Evolutionary conservation across 2,888 invertebrate species (phyloP).

Genomic region (Gasteruption jaculator): DNA sequence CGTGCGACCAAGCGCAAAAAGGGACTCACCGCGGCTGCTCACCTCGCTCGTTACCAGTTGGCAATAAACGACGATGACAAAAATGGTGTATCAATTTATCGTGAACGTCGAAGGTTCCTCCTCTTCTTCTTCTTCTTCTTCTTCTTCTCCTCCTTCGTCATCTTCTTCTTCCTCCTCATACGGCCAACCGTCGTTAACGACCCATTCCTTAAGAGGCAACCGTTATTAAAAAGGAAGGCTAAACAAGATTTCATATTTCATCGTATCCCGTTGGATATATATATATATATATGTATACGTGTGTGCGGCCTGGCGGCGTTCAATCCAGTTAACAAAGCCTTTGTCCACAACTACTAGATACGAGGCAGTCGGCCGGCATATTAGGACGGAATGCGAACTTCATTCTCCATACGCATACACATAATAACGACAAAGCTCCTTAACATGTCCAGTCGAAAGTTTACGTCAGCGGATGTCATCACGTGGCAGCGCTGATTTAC

Average conservation of each 20-base stretch:
- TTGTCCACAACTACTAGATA: no score
- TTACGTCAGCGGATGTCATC: slow-evolving; percentile 46
- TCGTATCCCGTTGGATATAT: slow-evolving; percentile 4
- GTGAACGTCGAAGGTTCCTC: no score
- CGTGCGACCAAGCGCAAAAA: no score
- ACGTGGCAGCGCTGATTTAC: slow-evolving; percentile 40
- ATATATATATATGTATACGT: no score
- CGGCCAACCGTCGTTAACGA: no score
- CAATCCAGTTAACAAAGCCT: no score
- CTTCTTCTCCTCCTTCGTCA: slow-evolving; percentile 1
- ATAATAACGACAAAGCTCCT: slow-evolving; percentile 18
- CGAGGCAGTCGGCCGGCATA: slow-evolving; percentile 42
- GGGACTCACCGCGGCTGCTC: no score
- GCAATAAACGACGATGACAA: slow-evolving; percentile 42
- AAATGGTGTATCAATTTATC: no score
- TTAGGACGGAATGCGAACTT: slow-evolving; percentile 47
- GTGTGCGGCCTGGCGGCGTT: no score
- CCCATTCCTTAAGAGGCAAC: no score
- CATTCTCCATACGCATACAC: slow-evolving; percentile 17
- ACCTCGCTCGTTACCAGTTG: slow-evolving; percentile 25
- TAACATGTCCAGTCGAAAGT: slow-evolving; percentile 19
- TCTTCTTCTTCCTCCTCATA: slow-evolving; percentile 17
- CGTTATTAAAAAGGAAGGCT: no score
- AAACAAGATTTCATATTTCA: no score
- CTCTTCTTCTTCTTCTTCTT: slow-evolving; percentile 9